These are phyloP conservation scores for Craterocephalus amniculus DNA, from an alignment of 2,797 vertebrate species.

Conservation along the genomic window DNA sequence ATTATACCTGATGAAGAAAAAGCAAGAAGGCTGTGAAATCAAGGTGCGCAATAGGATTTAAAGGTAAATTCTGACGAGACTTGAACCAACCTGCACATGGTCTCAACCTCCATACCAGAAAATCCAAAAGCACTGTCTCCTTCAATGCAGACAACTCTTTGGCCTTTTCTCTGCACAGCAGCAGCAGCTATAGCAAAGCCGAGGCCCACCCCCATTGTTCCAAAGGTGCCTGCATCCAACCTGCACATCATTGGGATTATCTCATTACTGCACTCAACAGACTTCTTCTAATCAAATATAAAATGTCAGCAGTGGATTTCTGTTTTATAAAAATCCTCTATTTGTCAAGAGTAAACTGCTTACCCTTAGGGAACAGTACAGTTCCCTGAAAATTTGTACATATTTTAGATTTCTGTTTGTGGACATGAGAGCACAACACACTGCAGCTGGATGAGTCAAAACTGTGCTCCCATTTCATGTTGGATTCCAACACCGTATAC, in stretches of 20 bases:
- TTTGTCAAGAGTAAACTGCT: background rate
- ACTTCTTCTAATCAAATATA: background rate
- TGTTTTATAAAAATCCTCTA: background rate
- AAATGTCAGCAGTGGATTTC: background rate
- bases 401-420: no score
- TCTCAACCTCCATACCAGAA: slow-evolving; percentile 98
- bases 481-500: background rate
- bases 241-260: slow-evolving; percentile 58
- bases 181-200: slow-evolving; percentile 96
- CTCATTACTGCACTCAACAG: background rate
- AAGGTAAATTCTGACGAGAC: background rate
- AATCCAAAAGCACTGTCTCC: slow-evolving; percentile 99
- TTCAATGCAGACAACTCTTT: slow-evolving; percentile 90
- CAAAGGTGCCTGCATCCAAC: slow-evolving; percentile 97
- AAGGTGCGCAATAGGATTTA: background rate
- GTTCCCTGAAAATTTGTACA: no score
- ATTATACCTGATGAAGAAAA: slow-evolving; percentile 84
- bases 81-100: slow-evolving; percentile 89
- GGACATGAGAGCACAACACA: no score
- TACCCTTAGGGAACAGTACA: no score
- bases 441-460: no score
- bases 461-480: background rate
- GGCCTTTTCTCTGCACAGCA: slow-evolving; percentile 80
- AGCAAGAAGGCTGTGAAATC: background rate
- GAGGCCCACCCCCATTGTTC: slow-evolving; percentile 96